Percentiles rank a stretch among this genome's conserved stretches.
Evolutionary conservation across 2,113 vertebrate genomes (phyloP).

Genomic region (Dasyurus viverrinus): DNA sequence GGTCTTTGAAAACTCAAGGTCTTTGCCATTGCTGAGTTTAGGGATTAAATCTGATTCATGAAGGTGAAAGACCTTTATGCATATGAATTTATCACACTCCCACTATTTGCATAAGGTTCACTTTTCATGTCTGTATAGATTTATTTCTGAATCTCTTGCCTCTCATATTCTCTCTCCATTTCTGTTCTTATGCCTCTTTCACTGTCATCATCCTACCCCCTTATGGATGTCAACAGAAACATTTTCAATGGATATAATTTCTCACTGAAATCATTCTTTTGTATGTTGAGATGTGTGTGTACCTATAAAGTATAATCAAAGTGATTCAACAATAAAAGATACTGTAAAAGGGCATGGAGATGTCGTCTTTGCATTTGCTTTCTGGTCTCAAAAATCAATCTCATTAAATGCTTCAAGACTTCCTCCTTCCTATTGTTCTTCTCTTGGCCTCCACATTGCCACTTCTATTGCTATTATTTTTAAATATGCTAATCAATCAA

Average conservation of each 20-base stretch:
- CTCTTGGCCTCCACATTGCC: neutral
- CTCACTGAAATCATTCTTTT: neutral
- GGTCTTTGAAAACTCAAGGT: neutral
- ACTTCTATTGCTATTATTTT: neutral
- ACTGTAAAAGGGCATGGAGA: neutral
- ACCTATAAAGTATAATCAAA: neutral
- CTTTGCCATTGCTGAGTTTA: neutral
- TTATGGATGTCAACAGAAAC: neutral
- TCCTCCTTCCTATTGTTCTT: neutral
- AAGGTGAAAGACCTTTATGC: neutral
- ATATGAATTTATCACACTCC: neutral
- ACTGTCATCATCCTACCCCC: neutral
- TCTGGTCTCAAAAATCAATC: neutral
- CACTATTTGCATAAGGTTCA: neutral
- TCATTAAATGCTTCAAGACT: neutral
- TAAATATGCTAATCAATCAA: neutral
- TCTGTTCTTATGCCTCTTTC: neutral
- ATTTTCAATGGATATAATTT: neutral
- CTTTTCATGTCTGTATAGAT: neutral
- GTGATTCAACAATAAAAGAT: neutral
- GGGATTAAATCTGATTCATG: neutral
- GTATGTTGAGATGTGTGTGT: neutral
- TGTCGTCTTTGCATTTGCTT: neutral
- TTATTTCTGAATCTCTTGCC: neutral
- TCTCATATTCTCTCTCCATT: neutral